Evolutionary conservation across 1,140 invertebrate species (phyloP), one percentile per base, ranked within the genome.

Genomic region (Tenebrio molitor): DNA sequence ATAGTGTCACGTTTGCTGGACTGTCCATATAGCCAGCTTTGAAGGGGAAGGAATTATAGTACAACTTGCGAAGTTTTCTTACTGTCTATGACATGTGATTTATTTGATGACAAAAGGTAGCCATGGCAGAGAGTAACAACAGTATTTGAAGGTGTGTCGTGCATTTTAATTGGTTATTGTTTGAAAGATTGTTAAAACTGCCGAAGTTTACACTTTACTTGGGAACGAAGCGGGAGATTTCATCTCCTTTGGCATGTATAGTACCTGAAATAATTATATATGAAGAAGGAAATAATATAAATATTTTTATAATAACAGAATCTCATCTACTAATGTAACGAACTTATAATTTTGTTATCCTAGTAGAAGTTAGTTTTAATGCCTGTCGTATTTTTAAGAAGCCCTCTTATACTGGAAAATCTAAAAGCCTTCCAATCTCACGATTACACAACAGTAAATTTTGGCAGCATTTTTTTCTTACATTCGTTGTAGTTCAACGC

Each of bases 71-170:
- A 62, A 33, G 19, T 66, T 66, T 66, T 66, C 64, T 66, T 66
- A 66, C 42, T 25, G 17, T 66, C 19, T 66, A 66, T 66, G 64
- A 66, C 64, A 66, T 66, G 64, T 66, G 64, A 66, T 66, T 66
- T 21, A 66, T 42, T 66, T 66, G 42, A 66, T 66, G 64, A 66
- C 64, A 66, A n/a, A n/a, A 66, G 62, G 34, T 29, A 66, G 36
- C 64, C 64, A 66, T 66, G 64, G 64, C 64, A 44, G 64, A 29
- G 25, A 66, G 63, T 39, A 65, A 42, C 64, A 66, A 23, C 42
- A 66, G 36, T 58, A 58, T 44, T 65, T 44, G 39, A 41, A 15
- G 36, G 15, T 41, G 64, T 66, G 34, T 66, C 16, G 12, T 19
- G 12, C 42, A 44, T 66, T 66, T 66, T 7, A 10, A 17, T 6